Conservation (phyloP, 64 coral and sea anemone species). For the Actinia tenebrosa region DNA sequence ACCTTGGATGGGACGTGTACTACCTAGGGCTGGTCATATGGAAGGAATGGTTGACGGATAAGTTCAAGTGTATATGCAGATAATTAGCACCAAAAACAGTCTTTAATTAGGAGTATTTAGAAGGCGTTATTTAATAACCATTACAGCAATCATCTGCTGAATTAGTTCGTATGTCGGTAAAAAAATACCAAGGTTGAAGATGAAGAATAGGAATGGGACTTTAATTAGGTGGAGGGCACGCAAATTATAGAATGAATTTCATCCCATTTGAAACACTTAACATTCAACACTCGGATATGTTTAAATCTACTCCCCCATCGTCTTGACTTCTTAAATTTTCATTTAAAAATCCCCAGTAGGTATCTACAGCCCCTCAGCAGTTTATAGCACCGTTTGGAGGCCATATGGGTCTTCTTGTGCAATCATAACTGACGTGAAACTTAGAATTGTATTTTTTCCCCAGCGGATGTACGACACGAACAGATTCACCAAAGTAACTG, state of each 20-base stretch:
- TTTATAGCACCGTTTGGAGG: too few relatives aligned
- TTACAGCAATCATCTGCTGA: conserved; percentile 5
- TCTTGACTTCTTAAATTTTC: too few relatives aligned
- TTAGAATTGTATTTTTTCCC: too few relatives aligned
- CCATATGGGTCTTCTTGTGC: too few relatives aligned
- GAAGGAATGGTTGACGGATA: neutral
- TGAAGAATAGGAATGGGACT: neutral
- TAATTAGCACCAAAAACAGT: conserved; percentile 12
- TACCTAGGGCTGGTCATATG: neutral
- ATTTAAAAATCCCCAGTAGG: too few relatives aligned
- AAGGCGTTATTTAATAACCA: conserved; percentile 20
- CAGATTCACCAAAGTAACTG: neutral
- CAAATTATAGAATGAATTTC: neutral
- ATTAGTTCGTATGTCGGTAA: neutral
- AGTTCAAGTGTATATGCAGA: conserved; percentile 15
- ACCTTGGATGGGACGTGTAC: neutral
- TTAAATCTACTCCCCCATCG: too few relatives aligned
- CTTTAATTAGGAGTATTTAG: conserved; percentile 24
- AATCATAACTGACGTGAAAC: too few relatives aligned
- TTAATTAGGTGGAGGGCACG: neutral
- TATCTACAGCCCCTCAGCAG: too few relatives aligned
- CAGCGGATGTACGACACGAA: neutral
- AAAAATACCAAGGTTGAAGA: neutral
- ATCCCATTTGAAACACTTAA: neutral
- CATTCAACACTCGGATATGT: neutral